Percentiles rank a stretch among this genome's conserved stretches.
These are phyloP conservation scores for Aphodius sticticus DNA, from an alignment of 2,888 invertebrate species.

Conservation along the genomic window DNA sequence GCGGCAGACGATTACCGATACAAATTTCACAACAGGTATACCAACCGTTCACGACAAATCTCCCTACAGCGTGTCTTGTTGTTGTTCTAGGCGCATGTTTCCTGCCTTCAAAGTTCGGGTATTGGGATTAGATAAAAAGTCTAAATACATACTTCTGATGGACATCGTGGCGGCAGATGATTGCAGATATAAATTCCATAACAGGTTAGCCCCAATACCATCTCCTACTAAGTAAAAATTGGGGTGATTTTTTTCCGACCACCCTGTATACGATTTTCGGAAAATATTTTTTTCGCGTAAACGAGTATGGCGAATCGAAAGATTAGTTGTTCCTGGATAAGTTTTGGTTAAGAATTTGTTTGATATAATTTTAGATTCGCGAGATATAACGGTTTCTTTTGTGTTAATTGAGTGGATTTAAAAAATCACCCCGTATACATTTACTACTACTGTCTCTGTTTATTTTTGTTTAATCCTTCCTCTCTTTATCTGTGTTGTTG, in stretches of 20 bases:
- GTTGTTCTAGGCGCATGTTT: slow-evolving; percentile 89
- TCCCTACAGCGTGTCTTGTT: slow-evolving; percentile 30
- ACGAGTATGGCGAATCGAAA: neutral
- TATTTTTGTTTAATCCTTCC: slow-evolving; percentile 30
- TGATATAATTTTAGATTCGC: neutral
- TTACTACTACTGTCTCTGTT: neutral
- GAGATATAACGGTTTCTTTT: neutral
- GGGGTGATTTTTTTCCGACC: neutral
- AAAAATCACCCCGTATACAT: neutral
- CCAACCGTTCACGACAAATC: slow-evolving; percentile 40
- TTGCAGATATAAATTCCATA: slow-evolving; percentile 94
- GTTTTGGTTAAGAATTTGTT: neutral
- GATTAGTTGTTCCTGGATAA: neutral
- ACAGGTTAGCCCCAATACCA: slow-evolving; percentile 71
- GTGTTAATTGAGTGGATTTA: neutral
- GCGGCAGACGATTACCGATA: slow-evolving; percentile 99
- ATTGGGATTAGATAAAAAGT: slow-evolving; percentile 95
- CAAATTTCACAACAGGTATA: slow-evolving; percentile 94
- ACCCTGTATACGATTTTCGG: neutral
- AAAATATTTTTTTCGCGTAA: neutral
- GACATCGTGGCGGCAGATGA: slow-evolving; percentile 97
- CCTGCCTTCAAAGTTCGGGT: slow-evolving; percentile 97
- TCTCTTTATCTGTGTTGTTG: slow-evolving; percentile 37
- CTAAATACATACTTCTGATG: slow-evolving; percentile 97
- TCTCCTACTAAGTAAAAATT: neutral